Conservation (phyloP, 1,140 invertebrate species). For the Mamestra configurata region DNA sequence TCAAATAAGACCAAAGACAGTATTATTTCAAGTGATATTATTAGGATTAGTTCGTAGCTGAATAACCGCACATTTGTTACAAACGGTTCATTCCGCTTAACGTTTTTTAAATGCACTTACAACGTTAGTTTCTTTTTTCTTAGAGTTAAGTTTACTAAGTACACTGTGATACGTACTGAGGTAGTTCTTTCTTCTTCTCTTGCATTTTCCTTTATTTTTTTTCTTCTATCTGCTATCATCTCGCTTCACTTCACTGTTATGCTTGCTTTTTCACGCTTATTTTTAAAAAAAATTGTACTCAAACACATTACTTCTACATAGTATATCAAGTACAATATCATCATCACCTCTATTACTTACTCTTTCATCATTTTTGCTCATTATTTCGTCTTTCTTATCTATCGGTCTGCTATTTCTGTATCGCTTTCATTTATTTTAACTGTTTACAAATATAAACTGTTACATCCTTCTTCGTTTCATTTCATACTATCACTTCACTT, state of each 20-base stretch:
- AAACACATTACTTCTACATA: not conserved
- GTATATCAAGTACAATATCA: not conserved
- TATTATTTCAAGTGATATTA: slow-evolving; percentile 78
- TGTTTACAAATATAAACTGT: slow-evolving; percentile 59
- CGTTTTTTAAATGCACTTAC: slow-evolving; percentile 63
- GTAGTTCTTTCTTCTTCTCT: slow-evolving; percentile 66
- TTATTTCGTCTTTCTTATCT: slow-evolving; percentile 32
- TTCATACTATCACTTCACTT: slow-evolving; percentile 45
- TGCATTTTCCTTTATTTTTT: slow-evolving; percentile 49
- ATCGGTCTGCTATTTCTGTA: slow-evolving; percentile 47
- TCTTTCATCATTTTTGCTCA: slow-evolving; percentile 37
- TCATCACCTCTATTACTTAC: slow-evolving; percentile 7
- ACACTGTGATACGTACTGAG: slow-evolving; percentile 83
- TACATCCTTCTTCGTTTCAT: slow-evolving; percentile 66
- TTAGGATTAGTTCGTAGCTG: slow-evolving; percentile 69
- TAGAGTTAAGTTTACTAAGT: slow-evolving; percentile 73
- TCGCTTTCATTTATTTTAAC: slow-evolving; percentile 27
- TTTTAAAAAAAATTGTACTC: not conserved
- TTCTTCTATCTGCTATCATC: slow-evolving; percentile 52
- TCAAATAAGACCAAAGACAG: slow-evolving; percentile 84
- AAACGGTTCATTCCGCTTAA: slow-evolving; percentile 81
- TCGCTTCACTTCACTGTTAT: slow-evolving; percentile 36
- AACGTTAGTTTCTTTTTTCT: slow-evolving; percentile 69
- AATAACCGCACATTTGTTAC: slow-evolving; percentile 87
- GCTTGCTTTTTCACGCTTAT: slow-evolving; percentile 43